Base-by-base conservation (phyloP, 2,113 vertebrate genomes). In the Oophaga pumilio region DNA sequence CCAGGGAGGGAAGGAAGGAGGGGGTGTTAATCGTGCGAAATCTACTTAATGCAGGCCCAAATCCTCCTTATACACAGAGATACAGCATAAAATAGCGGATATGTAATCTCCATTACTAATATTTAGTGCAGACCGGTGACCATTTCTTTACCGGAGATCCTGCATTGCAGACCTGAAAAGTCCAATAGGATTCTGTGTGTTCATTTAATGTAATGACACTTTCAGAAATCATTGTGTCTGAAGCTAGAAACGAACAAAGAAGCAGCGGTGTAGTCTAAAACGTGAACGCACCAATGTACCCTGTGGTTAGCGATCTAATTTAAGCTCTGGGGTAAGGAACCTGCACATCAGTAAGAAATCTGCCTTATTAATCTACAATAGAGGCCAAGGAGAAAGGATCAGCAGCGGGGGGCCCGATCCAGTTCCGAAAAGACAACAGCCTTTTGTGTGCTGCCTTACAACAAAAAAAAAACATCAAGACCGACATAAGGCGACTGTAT, bases 91-190 rank as follows among this genome's bases (percentile, higher is more conserved):
- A n/a, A 68, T 22, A 22, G 12, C 1, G 12, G 6, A 57, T 24
- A 26, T 28, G 2, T 57, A 26, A 26, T 24, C 76, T 15, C 50
- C 76, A 79, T 79, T n/a, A 56, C 52, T 78, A 78, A 78, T 24
- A 14, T 53, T 24, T 24, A 8, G 7, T 50, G 68, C 26, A 84
- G 24, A 43, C 84, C 77, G 60, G 43, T 66, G 73, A 77, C 84
- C 57, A 52, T 43, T 50, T 73, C 57, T 18, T 8, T 60, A 14
- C 78, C 28, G 20, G 10, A 20, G 49, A 66, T 74, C 79, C 86
- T 88, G 86, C 86, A 88, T 66, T 88, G 86, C 86, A 88, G 79
- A 66, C 71, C 78, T 83, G 59, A 76, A 50, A 88, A 74, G 26
- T 26, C 79, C 86, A 87, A 81, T 83, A 15, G 81, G 80, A 83